phyloP scores from a whole-genome alignment of 2,113 vertebrate genomes.

The Salvelinus namaycush region DNA sequence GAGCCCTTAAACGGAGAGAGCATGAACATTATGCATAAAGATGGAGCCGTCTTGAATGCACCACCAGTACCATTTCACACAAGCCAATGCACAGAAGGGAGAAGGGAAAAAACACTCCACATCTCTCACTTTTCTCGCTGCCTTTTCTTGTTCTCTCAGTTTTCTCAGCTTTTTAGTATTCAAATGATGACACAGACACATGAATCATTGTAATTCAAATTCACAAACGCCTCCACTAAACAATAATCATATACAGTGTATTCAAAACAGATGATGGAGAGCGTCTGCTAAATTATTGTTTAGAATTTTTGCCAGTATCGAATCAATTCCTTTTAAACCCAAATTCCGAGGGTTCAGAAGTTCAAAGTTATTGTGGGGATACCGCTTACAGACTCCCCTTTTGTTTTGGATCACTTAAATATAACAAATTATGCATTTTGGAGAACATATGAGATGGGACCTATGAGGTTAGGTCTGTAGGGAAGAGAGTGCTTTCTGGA shows the following conservation, averaged over 20 bases:
- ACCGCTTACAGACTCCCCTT: no score
- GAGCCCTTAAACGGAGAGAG: neutral
- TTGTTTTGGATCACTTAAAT: no score
- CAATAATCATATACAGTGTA: neutral
- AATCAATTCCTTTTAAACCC: neutral
- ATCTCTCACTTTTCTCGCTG: neutral
- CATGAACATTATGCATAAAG: neutral
- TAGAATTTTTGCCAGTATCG: neutral
- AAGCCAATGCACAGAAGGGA: neutral
- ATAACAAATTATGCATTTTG: no score
- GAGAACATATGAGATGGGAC: neutral
- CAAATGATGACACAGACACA: neutral
- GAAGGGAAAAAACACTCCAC: neutral
- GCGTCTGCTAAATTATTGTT: no score
- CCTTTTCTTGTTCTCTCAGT: neutral
- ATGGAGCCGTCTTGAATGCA: neutral
- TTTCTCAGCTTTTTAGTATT: neutral
- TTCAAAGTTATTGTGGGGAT: neutral
- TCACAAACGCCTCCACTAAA: neutral
- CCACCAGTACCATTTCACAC: neutral
- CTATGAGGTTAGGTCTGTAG: neutral
- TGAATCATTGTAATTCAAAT: neutral
- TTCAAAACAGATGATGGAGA: neutral
- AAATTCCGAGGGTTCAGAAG: neutral
- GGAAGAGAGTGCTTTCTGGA: constrained; percentile 5